Evolutionary conservation across 2,113 vertebrate species (phyloP).

Genomic region (Ictidomys tridecemlineatus): DNA sequence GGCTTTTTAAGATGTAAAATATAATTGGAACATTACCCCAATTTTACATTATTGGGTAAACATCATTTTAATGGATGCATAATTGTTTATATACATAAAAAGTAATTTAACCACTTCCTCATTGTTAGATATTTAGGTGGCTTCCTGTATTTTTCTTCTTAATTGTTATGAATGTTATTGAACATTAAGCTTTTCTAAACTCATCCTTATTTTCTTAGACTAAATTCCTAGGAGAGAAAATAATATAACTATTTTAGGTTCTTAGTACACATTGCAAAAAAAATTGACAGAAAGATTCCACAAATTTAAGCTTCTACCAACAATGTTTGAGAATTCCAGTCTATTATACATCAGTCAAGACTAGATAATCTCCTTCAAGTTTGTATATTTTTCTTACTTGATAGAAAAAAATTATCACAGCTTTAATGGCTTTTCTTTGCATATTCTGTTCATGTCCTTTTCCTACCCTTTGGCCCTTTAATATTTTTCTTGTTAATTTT

Average conservation of each 20-base stretch:
- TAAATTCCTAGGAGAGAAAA: constrained; percentile 1
- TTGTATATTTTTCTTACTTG: background rate
- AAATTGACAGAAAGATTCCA: background rate
- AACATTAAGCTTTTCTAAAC: background rate
- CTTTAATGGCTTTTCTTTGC: background rate
- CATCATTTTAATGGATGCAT: background rate
- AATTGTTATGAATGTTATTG: constrained; percentile 19
- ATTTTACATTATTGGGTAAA: constrained; percentile 9
- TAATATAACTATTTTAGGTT: background rate
- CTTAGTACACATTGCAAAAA: background rate
- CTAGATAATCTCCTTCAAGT: background rate
- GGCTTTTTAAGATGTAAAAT: constrained; percentile 40
- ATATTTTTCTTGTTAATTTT: constrained; percentile 42
- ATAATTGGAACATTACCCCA: background rate
- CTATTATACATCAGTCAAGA: background rate
- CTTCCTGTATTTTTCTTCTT: constrained; percentile 52
- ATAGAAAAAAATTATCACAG: background rate
- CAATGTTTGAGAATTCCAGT: background rate
- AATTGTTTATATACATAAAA: background rate
- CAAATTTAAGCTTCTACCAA: background rate
- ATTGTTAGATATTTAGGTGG: constrained; percentile 38
- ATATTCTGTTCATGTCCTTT: background rate
- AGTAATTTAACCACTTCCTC: constrained; percentile 46
- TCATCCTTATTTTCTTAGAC: constrained; percentile 5
- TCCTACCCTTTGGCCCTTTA: background rate